Base-by-base conservation (phyloP, 2,888 invertebrate species). In the Nemotelus pantherinus region DNA sequence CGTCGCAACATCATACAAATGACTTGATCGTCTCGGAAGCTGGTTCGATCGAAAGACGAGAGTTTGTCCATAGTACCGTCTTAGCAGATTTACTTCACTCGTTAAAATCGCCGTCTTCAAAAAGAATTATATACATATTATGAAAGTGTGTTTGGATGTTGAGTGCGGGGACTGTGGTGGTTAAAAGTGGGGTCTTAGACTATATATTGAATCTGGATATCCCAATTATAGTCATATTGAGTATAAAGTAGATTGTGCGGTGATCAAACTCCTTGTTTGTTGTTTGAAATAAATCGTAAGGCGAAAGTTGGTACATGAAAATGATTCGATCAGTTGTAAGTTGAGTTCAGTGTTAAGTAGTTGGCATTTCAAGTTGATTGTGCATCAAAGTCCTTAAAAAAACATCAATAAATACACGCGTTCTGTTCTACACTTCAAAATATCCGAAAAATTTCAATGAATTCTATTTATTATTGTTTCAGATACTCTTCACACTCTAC, bases 141-240 rank as follows among this genome's bases (percentile, higher is more conserved):
- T 43, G 58, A 57, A 57, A 55, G 71, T 45, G 43, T 3, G 65
- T 58, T 50, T 53, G 3, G 53, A 43, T n/a, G 44, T 25, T 25
- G 25, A 25, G 25, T 10, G 25, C 53, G 53, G 53, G 55, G 55
- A 70, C 43, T 47, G 45, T 50, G 55, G 3, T 3, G 60, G 60
- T 9, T 25, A 45, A 71, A 57, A 76, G 81, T 79, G 81, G 81
- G 81, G 81, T 53, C 74, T n/a, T 41, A 55, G 81, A 83, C 84
- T 86, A 86, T 86, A 86, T 86, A 86, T 86, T 85, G 84, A 84
- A 86, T 86, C 85, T 85, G 85, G 86, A 83, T 84, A 81, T 84
- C 83, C 82, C 82, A 83, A 81, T 82, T 82, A 63, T 63, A 60
- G 74, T 60, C 74, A 74, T 82, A 81, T 81, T 80, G 77, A 76